Evolutionary conservation across 2,888 invertebrate species (phyloP), one percentile per base, ranked within the genome.

Genomic region (Drosophila rellima): DNA sequence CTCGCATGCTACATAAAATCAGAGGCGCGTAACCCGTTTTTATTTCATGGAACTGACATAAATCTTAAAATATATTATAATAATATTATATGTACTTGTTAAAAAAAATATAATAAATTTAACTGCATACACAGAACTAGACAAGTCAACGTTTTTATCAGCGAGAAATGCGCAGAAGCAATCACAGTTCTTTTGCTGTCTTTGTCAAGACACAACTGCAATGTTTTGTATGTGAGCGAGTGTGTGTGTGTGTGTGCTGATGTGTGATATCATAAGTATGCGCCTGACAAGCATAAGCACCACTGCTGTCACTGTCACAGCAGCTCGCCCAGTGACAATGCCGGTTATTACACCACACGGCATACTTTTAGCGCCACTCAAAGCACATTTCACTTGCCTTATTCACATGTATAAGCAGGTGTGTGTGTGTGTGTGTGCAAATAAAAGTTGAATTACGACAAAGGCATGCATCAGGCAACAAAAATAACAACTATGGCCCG

Each of bases 311-410:
- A 88, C 74, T 81, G 86, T 74, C 82, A 80, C 71, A 66, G 77
- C 63, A 60, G 65, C 39, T 39, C 52, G 33, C 23, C 18, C 29
- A 68, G 70, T 66, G 76, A 50, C 79, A 74, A 79, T 74, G 80
- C 78, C 70, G 74, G 85, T 82, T 82, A 87, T 85, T 85, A 85
- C 88, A 87, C 75, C 77, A 67, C 69, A 78, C 79, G 80, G 85
- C 85, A 87, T 85, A 87, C 85, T 87, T 79, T 82, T 78, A 87
- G 76, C 80, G 85, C 82, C 82, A 87, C 82, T 85, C 82, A 72
- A 70, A 66, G 73, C 69, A 73, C 72, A 73, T 84, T 80, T 82
- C 72, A 64, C 76, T 73, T 64, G 68, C 70, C 31, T 54, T 57
- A 42, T 10, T 40, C 54, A 18, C 54, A 54, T 42, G 23, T 26